phyloP scores from a whole-genome alignment of 2,113 vertebrate species.

The Varanus salvator region DNA sequence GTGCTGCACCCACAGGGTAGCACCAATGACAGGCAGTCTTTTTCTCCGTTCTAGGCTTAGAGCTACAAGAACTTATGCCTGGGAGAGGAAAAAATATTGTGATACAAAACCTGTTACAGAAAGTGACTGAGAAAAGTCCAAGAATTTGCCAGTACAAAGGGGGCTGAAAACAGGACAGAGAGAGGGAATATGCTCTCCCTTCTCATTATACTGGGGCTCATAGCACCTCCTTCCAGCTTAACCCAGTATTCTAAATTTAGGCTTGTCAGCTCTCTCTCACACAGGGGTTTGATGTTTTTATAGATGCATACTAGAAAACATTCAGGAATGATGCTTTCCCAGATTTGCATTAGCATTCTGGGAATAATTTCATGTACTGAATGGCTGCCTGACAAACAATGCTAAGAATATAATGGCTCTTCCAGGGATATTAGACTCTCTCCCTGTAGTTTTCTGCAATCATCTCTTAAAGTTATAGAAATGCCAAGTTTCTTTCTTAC shows the following conservation, averaged over 20 bases:
- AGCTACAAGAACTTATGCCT: background rate
- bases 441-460: background rate
- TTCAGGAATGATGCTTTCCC: background rate
- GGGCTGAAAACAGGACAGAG: too few species aligned
- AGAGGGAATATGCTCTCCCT: background rate
- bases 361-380: background rate
- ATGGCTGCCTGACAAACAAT: background rate
- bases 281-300: background rate
- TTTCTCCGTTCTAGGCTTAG: background rate
- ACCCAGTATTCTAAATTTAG: background rate
- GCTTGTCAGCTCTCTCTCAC: background rate
- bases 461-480: background rate
- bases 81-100: background rate
- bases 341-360: background rate
- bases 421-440: background rate
- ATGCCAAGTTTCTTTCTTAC: background rate
- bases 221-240: background rate
- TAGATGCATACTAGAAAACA: background rate
- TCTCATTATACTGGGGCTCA: background rate
- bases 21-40: background rate
- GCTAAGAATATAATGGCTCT: background rate
- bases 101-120: background rate
- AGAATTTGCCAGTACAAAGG: background rate
- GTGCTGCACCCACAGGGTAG: background rate
- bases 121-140: background rate